Conservation (phyloP, 2,113 vertebrate species). For the Nerophis ophidion region DNA sequence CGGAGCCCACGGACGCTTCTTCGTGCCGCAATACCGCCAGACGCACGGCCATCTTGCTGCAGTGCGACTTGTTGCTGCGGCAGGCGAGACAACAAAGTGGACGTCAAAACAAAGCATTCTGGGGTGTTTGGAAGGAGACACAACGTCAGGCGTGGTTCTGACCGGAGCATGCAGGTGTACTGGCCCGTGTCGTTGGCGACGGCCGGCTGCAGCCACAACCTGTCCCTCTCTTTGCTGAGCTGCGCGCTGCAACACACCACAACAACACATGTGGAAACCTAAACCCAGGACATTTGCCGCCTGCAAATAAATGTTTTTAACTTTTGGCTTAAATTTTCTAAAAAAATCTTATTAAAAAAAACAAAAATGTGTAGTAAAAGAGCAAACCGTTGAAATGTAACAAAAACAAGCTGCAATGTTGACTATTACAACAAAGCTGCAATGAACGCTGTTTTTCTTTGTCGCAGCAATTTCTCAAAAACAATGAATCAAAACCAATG, state of each 20-base stretch:
- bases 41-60: constrained; percentile 79
- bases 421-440: too few relatives aligned
- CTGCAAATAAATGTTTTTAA: too few relatives aligned
- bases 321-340: too few relatives aligned
- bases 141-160: neutral
- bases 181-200: neutral
- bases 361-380: too few relatives aligned
- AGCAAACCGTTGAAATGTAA: too few relatives aligned
- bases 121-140: neutral
- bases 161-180: constrained; percentile 1
- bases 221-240: neutral
- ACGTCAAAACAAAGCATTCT: neutral
- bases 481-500: too few relatives aligned
- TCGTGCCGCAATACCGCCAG: constrained; percentile 73
- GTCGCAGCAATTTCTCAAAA: too few relatives aligned
- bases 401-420: too few relatives aligned
- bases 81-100: neutral
- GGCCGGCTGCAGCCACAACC: neutral
- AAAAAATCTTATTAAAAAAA: too few relatives aligned
- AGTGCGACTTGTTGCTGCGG: constrained; percentile 81
- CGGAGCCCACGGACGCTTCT: constrained; percentile 19
- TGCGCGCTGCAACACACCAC: neutral
- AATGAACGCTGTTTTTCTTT: too few relatives aligned
- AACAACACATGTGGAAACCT: neutral
- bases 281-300: too few relatives aligned